These are phyloP conservation scores for Hypanus sabinus DNA, from an alignment of 2,113 vertebrate species.

Conservation along the genomic window DNA sequence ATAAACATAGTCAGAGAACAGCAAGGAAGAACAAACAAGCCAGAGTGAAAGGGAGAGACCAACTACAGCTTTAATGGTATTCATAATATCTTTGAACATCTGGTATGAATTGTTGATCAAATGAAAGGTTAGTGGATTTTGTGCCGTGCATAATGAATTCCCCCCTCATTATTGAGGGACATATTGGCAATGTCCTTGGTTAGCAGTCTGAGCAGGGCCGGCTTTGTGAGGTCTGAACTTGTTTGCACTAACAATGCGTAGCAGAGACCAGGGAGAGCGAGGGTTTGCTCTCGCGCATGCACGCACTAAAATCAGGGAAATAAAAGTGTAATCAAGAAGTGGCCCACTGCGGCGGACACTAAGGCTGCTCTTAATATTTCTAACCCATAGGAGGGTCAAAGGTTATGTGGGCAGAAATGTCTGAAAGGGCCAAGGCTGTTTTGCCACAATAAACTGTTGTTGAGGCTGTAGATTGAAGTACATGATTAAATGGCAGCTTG, in stretches of 20 bases:
- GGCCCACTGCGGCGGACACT: slow-evolving; percentile 65
- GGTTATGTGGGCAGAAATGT: slow-evolving; percentile 60
- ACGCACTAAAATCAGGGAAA: slow-evolving; percentile 41
- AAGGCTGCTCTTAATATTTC: slow-evolving; percentile 70
- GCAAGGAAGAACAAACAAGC: slow-evolving; percentile 52
- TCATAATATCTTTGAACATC: slow-evolving; percentile 58
- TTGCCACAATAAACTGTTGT: slow-evolving; percentile 58
- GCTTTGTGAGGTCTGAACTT: slow-evolving; percentile 60
- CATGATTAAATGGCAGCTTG: slow-evolving; percentile 63
- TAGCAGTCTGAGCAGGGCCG: slow-evolving; percentile 56
- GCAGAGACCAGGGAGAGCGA: slow-evolving; percentile 63
- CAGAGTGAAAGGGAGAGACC: slow-evolving; percentile 46
- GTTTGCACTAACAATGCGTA: slow-evolving; percentile 57
- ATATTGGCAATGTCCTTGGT: slow-evolving; percentile 54
- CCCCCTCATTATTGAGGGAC: slow-evolving; percentile 55
- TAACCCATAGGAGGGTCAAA: slow-evolving; percentile 61
- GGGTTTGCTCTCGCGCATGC: slow-evolving; percentile 54
- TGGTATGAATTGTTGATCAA: slow-evolving; percentile 58
- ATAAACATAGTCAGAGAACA: slow-evolving; percentile 55
- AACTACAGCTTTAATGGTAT: slow-evolving; percentile 55
- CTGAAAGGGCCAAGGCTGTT: slow-evolving; percentile 68
- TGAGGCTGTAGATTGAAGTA: slow-evolving; percentile 56
- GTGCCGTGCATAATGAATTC: slow-evolving; percentile 63
- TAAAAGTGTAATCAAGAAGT: slow-evolving; percentile 67
- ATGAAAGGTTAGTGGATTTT: slow-evolving; percentile 58